phyloP scores from a whole-genome alignment of 2,797 vertebrate species.

The Onychomys arenicola region DNA sequence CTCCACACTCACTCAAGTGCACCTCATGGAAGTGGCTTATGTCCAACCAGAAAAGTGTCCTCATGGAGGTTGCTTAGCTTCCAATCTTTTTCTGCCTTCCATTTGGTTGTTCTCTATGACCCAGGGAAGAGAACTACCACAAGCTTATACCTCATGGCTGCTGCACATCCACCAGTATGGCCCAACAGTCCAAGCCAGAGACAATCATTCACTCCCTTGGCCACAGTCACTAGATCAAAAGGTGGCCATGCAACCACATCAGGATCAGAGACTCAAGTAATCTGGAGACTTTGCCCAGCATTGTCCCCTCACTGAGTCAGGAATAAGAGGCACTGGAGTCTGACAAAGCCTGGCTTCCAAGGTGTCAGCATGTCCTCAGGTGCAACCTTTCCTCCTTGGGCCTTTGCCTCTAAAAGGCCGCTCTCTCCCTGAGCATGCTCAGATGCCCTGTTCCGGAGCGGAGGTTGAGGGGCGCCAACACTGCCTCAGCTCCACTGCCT shows the following conservation, averaged over 20 bases:
- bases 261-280: not conserved
- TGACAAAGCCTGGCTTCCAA: not conserved
- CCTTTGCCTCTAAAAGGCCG: not conserved
- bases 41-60: too few species aligned
- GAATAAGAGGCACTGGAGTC: not conserved
- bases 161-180: not conserved
- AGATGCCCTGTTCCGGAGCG: too few species aligned
- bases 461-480: not conserved
- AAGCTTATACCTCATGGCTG: not conserved
- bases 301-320: accelerated
- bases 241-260: not conserved
- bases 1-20: not conserved
- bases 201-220: not conserved
- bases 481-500: not conserved
- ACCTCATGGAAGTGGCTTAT: accelerated
- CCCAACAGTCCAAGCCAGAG: not conserved
- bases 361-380: not conserved
- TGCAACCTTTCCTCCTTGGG: not conserved
- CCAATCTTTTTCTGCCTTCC: not conserved
- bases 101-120: not conserved
- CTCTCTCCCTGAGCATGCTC: not conserved
- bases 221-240: not conserved
- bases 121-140: too few species aligned
- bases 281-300: not conserved
- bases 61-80: too few species aligned